Conservation (phyloP, 2,113 vertebrate genomes). For the Callocephalon fimbriatum region DNA sequence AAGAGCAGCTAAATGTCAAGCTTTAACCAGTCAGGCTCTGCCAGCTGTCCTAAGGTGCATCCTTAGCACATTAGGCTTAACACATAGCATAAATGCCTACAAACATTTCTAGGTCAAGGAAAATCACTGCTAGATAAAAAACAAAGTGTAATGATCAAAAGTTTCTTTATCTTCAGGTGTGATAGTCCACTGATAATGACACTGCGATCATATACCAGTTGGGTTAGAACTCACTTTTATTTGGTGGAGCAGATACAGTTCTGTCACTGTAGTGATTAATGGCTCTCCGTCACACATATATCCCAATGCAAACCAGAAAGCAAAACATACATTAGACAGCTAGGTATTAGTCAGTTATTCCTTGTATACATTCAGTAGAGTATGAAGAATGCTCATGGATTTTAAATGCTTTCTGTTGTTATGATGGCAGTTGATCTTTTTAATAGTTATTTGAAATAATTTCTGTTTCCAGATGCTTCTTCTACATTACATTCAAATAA, state of each 20-base stretch:
- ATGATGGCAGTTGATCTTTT: not conserved
- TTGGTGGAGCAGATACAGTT: not conserved
- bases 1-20: not conserved
- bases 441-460: not conserved
- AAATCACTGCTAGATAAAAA: not conserved
- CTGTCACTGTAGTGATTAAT: not conserved
- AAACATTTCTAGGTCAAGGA: not conserved
- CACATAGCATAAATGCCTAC: not conserved
- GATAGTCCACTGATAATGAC: not conserved
- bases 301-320: not conserved
- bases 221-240: not conserved
- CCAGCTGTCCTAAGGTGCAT: not conserved
- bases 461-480: not conserved
- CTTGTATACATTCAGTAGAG: not conserved
- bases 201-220: not conserved
- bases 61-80: not conserved
- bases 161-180: not conserved
- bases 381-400: not conserved
- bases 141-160: not conserved
- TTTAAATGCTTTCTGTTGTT: not conserved
- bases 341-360: not conserved
- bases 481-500: not conserved
- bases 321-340: not conserved
- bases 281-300: not conserved
- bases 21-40: not conserved